Evolutionary conservation across 2,113 vertebrate genomes (phyloP).

Genomic region (Mormoops blainvillei): DNA sequence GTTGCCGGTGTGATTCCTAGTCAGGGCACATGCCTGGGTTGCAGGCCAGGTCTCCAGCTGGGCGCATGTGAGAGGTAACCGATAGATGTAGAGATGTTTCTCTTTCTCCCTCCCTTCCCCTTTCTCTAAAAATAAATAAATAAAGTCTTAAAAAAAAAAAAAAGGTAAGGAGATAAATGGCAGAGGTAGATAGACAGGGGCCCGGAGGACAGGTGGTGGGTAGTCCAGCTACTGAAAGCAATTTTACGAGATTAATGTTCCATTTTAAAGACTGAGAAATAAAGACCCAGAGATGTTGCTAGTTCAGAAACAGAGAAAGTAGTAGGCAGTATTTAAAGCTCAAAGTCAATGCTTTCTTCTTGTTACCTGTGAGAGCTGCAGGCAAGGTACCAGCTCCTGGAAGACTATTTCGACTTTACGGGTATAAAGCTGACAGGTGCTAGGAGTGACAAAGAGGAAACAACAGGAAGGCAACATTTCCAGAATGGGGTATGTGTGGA

Average conservation of each 20-base stretch:
- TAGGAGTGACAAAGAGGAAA: not conserved
- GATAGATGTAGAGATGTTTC: too few relatives aligned
- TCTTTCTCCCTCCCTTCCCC: too few relatives aligned
- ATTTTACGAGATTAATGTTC: not conserved
- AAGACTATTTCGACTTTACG: not conserved
- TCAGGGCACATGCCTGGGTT: too few relatives aligned
- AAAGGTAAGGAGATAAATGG: not conserved
- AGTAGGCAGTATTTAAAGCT: not conserved
- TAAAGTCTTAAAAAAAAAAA: not conserved
- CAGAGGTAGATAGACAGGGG: not conserved
- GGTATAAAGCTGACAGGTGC: not conserved
- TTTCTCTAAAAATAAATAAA: too few relatives aligned
- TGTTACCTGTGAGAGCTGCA: not conserved
- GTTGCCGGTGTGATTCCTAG: too few relatives aligned
- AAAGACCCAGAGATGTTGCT: not conserved
- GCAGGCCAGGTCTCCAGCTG: too few relatives aligned
- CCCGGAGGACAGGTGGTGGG: not conserved
- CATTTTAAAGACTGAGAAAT: conserved; percentile 36
- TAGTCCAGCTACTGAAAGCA: not conserved
- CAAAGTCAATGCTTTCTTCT: not conserved
- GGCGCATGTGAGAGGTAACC: too few relatives aligned
- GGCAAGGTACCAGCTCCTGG: not conserved
- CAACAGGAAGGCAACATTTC: not conserved
- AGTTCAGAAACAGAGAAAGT: not conserved
- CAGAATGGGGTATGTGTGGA: not conserved